Evolutionary conservation across 2,888 invertebrate genomes (phyloP).

Genomic region (Trichogramma dendrolimi): DNA sequence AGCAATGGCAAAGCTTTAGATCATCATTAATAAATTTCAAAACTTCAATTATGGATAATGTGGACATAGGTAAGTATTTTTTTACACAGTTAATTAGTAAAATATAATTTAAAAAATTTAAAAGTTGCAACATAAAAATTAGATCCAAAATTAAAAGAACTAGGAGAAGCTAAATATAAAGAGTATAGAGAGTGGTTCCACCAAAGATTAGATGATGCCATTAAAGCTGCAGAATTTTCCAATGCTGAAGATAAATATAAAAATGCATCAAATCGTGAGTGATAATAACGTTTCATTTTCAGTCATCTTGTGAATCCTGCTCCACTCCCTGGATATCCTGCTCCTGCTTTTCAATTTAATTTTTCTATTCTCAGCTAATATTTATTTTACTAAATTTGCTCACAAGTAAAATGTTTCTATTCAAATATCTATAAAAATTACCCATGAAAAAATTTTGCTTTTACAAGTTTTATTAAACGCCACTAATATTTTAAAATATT

Average conservation of each 20-base stretch:
- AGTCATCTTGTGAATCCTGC: conserved; percentile 14
- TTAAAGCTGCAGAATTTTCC: conserved; percentile 67
- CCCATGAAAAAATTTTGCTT: conserved; percentile 5
- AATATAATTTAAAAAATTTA: conserved; percentile 1
- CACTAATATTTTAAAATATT: neutral
- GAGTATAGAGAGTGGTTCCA: conserved; percentile 78
- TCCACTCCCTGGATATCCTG: neutral
- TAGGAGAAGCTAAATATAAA: conserved; percentile 66
- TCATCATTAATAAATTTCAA: conserved; percentile 68
- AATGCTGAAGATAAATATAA: conserved; percentile 23
- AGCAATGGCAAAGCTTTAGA: conserved; percentile 74
- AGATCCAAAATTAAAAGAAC: conserved; percentile 78
- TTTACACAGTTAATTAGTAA: neutral
- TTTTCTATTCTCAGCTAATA: conserved; percentile 1
- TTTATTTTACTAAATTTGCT: conserved; percentile 8
- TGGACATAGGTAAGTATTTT: conserved; percentile 67
- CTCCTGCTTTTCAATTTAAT: neutral
- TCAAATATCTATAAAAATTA: conserved; percentile 3
- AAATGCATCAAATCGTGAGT: conserved; percentile 42
- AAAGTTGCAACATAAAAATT: conserved; percentile 28
- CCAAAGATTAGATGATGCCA: conserved; percentile 78
- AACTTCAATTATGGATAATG: conserved; percentile 67
- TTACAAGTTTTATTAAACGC: neutral
- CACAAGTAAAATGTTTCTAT: neutral
- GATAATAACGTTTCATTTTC: conserved; percentile 19